Base-by-base conservation (phyloP, 1,140 invertebrate genomes). In the Drosophila lowei region DNA sequence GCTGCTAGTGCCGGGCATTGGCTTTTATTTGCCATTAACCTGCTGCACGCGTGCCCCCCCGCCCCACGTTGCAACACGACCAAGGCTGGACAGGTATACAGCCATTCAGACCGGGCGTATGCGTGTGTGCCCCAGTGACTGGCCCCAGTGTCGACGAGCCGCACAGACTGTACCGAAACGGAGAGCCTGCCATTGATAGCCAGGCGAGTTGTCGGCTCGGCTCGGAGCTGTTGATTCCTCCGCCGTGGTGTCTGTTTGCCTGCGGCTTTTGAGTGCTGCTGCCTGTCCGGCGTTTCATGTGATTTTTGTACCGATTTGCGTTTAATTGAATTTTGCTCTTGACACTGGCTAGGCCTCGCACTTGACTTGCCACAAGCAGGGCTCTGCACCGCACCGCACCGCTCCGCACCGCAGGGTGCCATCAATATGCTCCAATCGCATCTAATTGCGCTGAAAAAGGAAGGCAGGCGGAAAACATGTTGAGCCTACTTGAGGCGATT, bases 281-380 rank as follows among this genome's bases (percentile, higher is more conserved):
- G 18, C 18, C 18, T 18, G 52, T 16, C 34, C 42, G 55, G 38
- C 47, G 16, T 50, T 65, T 64, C 44, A 50, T 74, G 74, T 78
- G 70, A 78, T 88, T 86, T 81, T 78, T 78, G 74, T 74, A 65
- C 64, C 79, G 78, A 81, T 88, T 88, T 86, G 81, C 59, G 77
- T 86, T 88, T 86, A 86, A 86, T 86, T 86, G 83, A 86, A 86
- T 88, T 86, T 81, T 49, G 70, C 52, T 76, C 74, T 71, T 88
- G 70, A 74, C 77, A 75, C 64, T 67, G 54, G 49, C 28, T 46
- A 47, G 43, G 30, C 46, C 59, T 58, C 34, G 44, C 44, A 54
- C 70, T 77, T 65, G 50, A 43, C 52, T 46, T 56, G 30, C 34
- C 49, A 13, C 34, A 13, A 38, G 30, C 30, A 30, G 30, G 3